Percentiles rank a stretch among this genome's conserved stretches.
Conservation (phyloP, 2,113 vertebrate species). For the Morone saxatilis region DNA sequence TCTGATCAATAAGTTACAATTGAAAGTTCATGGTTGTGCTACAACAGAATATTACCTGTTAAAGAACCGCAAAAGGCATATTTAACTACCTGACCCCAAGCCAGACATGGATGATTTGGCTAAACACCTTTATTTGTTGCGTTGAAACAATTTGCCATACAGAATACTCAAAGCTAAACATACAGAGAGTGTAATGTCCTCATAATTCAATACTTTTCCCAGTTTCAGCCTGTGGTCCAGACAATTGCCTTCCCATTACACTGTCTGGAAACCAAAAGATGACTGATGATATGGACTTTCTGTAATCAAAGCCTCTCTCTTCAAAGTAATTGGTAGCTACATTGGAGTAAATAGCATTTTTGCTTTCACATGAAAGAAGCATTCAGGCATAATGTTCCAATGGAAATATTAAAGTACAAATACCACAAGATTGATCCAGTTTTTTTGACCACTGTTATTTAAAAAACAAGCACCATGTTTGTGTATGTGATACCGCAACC, state of each 20-base stretch:
- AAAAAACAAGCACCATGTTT: slow-evolving; percentile 9
- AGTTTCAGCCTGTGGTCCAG: slow-evolving; percentile 8
- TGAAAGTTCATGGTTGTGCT: slow-evolving; percentile 11
- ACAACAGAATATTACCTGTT: not conserved
- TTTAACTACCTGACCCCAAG: not conserved
- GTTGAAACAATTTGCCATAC: not conserved
- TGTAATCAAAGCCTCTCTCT: slow-evolving; percentile 15
- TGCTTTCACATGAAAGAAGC: not conserved
- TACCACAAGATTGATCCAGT: not conserved
- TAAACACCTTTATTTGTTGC: slow-evolving; percentile 6
- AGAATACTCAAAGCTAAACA: not conserved
- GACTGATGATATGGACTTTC: slow-evolving; percentile 17
- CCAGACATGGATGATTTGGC: not conserved
- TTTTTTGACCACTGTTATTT: slow-evolving; percentile 1
- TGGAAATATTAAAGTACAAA: slow-evolving; percentile 23
- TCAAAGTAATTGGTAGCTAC: slow-evolving; percentile 8
- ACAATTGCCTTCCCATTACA: slow-evolving; percentile 19
- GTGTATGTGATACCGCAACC: not conserved
- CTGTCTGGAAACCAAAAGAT: slow-evolving; percentile 19
- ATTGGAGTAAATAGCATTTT: slow-evolving; percentile 1
- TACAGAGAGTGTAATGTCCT: not conserved
- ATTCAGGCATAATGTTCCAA: not conserved
- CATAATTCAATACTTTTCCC: not conserved
- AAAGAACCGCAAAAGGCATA: too few relatives aligned
- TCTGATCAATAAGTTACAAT: slow-evolving; percentile 3